Conservation (phyloP, 2,113 vertebrate genomes). For the Etheostoma cragini region DNA sequence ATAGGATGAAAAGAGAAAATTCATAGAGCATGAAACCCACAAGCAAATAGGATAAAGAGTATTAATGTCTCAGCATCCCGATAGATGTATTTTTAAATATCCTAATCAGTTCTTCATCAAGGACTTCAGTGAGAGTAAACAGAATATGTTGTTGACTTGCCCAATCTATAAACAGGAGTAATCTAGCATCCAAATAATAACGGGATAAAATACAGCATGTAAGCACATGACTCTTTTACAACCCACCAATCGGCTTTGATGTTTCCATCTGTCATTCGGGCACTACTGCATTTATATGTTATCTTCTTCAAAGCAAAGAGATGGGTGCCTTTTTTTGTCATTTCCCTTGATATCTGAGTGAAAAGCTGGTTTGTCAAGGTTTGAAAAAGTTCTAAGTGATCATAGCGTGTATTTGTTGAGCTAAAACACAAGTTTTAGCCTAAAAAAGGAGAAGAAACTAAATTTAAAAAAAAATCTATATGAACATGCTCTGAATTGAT, state of each 20-base stretch:
- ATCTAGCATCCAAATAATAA: constrained; percentile 56
- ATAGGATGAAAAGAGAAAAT: constrained; percentile 64
- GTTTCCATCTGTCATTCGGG: constrained; percentile 25
- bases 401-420: constrained; percentile 15
- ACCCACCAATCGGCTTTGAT: constrained; percentile 41
- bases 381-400: constrained; percentile 16
- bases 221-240: constrained; percentile 56
- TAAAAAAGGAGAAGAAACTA: neutral
- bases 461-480: neutral
- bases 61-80: constrained; percentile 50
- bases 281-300: constrained; percentile 29
- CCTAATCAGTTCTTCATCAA: constrained; percentile 55
- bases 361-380: constrained; percentile 16
- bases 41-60: constrained; percentile 69
- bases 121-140: constrained; percentile 36
- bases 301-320: constrained; percentile 50
- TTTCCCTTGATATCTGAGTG: constrained; percentile 16
- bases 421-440: neutral
- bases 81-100: constrained; percentile 45
- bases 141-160: constrained; percentile 31
- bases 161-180: constrained; percentile 32
- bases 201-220: constrained; percentile 42
- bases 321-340: constrained; percentile 27
- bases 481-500: neutral
- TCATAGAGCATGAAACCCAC: constrained; percentile 63